Conservation (phyloP, 92 coral and sea anemone species). For the Parazoanthus darwini region DNA sequence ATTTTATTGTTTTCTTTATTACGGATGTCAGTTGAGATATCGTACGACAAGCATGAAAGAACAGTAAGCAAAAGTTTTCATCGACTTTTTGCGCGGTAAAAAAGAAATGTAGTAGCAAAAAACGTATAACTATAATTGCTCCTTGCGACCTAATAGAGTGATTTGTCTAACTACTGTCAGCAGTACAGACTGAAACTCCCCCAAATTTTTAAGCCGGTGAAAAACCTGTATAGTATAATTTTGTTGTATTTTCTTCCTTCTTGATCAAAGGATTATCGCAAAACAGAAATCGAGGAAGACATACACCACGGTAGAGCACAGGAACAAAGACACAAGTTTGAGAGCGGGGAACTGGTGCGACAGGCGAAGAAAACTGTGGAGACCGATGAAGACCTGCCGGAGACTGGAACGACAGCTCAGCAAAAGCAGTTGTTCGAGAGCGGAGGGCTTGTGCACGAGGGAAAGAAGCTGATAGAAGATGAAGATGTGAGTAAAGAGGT, state of each 20-base stretch:
- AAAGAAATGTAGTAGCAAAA: no score
- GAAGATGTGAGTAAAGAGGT: slow-evolving; percentile 51
- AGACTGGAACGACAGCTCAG: slow-evolving; percentile 58
- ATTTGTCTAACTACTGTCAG: no score
- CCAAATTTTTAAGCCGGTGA: not conserved
- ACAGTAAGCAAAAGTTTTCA: no score
- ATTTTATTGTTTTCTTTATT: no score
- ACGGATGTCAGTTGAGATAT: no score
- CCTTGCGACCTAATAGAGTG: no score
- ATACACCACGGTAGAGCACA: slow-evolving; percentile 58
- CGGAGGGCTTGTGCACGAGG: slow-evolving; percentile 59
- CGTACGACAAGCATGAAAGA: no score
- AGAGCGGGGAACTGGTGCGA: slow-evolving; percentile 65
- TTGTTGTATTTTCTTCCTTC: not conserved
- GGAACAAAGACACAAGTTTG: slow-evolving; percentile 63
- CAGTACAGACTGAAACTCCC: not conserved
- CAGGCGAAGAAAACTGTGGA: slow-evolving; percentile 71
- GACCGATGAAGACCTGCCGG: slow-evolving; percentile 60
- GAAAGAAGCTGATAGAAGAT: slow-evolving; percentile 57
- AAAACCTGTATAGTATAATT: not conserved
- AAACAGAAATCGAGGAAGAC: slow-evolving; percentile 37
- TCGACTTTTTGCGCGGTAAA: no score
- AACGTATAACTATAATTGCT: no score
- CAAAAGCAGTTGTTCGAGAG: slow-evolving; percentile 67
- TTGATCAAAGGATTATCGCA: slow-evolving; percentile 23